These are phyloP conservation scores for Hephaestus fuliginosus DNA, from an alignment of 2,797 vertebrate genomes.

Conservation along the genomic window DNA sequence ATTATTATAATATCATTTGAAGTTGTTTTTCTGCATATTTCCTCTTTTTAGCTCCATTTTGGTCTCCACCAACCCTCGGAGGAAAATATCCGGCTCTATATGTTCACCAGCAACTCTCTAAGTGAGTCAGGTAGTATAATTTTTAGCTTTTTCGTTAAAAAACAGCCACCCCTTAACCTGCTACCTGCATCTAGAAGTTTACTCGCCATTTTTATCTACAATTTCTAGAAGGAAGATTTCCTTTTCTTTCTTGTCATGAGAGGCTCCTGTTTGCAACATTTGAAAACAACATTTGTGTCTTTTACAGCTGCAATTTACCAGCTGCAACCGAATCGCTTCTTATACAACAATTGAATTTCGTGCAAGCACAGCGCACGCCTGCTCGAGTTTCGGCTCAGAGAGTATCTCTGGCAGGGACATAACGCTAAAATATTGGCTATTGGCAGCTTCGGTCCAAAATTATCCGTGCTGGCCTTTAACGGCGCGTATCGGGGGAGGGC, in stretches of 20 bases:
- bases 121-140: background rate
- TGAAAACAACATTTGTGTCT: background rate
- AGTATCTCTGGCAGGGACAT: conserved; percentile 25
- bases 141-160: background rate
- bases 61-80: background rate
- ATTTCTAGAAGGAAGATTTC: background rate
- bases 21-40: background rate
- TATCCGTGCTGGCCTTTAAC: conserved; percentile 62
- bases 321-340: background rate
- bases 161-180: too few species aligned
- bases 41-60: background rate
- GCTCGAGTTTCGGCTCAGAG: background rate
- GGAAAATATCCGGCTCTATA: background rate
- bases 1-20: background rate
- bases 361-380: background rate
- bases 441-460: conserved; percentile 62
- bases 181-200: background rate
- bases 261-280: background rate
- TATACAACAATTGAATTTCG: background rate
- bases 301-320: background rate
- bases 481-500: conserved; percentile 37
- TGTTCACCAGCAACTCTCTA: background rate
- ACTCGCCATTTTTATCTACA: background rate
- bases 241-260: background rate
- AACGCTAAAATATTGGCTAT: conserved; percentile 35